Evolutionary conservation across 1,140 invertebrate species (phyloP).

Genomic region (Theocolax elegans): DNA sequence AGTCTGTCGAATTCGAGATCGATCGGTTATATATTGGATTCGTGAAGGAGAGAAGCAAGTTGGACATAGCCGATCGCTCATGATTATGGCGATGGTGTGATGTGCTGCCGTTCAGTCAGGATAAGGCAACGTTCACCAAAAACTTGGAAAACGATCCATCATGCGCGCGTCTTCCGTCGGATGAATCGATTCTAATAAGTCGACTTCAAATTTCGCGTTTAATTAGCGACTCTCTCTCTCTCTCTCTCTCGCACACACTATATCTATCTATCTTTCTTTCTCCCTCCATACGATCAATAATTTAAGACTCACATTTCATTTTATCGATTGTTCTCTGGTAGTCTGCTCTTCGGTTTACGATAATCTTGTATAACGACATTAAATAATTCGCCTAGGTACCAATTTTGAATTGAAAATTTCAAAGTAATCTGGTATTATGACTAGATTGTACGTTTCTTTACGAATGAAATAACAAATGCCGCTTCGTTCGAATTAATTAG

Average conservation of each 20-base stretch:
- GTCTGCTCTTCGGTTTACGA: too few relatives aligned
- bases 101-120: constrained; percentile 6
- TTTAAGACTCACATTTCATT: constrained; percentile 13
- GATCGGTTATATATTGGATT: constrained; percentile 18
- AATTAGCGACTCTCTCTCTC: constrained; percentile 11
- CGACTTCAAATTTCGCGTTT: constrained; percentile 23
- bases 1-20: constrained; percentile 26
- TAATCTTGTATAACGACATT: constrained; percentile 4
- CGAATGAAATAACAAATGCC: too few relatives aligned
- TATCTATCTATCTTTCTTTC: too few relatives aligned
- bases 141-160: constrained; percentile 40
- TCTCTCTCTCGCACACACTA: background rate
- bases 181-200: constrained; percentile 47
- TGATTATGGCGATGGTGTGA: constrained; percentile 21
- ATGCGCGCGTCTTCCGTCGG: constrained; percentile 23
- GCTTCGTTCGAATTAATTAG: too few relatives aligned
- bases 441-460: too few relatives aligned
- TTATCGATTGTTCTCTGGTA: constrained; percentile 4
- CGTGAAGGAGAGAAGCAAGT: background rate
- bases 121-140: constrained; percentile 30
- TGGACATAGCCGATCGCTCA: constrained; percentile 15
- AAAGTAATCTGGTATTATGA: too few relatives aligned
- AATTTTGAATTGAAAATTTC: too few relatives aligned
- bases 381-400: background rate
- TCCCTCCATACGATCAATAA: background rate